These are phyloP conservation scores for Mactra quadrangularis DNA, from an alignment of 1,140 invertebrate species.

Conservation along the genomic window DNA sequence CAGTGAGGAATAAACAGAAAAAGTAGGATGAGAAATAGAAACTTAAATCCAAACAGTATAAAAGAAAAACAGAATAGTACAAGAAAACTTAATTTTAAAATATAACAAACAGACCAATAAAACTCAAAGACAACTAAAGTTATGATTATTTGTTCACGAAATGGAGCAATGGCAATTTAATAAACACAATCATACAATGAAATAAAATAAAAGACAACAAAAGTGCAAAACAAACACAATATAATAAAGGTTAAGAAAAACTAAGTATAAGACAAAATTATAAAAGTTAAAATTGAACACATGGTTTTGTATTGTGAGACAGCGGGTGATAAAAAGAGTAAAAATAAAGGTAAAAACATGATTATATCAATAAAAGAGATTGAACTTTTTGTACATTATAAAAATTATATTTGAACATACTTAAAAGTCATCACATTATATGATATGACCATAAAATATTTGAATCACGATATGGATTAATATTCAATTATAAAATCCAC, in stretches of 20 bases:
- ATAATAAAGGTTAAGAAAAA: constrained; percentile 27
- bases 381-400: neutral
- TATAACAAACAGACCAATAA: neutral
- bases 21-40: neutral
- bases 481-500: too few relatives aligned
- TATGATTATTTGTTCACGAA: constrained; percentile 41
- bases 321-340: too few relatives aligned
- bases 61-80: neutral
- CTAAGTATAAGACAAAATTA: neutral
- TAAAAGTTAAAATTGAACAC: too few relatives aligned
- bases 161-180: neutral
- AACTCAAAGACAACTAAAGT: constrained; percentile 60
- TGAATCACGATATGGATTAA: too few relatives aligned
- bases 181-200: constrained; percentile 13
- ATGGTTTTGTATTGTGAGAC: too few relatives aligned
- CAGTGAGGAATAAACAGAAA: neutral
- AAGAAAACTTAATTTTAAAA: constrained; percentile 9
- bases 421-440: too few relatives aligned
- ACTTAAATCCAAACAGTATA: constrained; percentile 13
- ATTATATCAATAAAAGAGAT: neutral
- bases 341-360: neutral
- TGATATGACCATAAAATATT: too few relatives aligned
- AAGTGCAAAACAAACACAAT: constrained; percentile 27
- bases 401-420: too few relatives aligned
- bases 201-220: constrained; percentile 32